Conservation (phyloP, 2,113 vertebrate genomes). For the Fukomys damarensis region DNA sequence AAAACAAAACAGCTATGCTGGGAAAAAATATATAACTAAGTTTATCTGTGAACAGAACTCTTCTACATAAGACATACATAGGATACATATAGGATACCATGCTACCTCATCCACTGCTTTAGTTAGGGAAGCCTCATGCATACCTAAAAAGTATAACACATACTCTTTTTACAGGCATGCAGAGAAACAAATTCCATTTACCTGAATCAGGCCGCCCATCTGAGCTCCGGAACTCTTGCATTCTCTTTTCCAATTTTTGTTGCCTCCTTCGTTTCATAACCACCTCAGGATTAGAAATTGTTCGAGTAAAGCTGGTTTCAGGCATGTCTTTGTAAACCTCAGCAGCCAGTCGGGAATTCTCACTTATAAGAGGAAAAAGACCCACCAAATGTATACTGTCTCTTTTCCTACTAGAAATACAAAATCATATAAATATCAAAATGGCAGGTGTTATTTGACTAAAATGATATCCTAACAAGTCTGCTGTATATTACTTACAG, state of each 20-base stretch:
- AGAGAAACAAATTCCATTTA: slow-evolving; percentile 62
- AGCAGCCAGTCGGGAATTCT: slow-evolving; percentile 95
- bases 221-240: slow-evolving; percentile 97
- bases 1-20: not conserved
- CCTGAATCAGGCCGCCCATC: slow-evolving; percentile 98
- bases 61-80: rapidly evolving
- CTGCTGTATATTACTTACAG: not conserved
- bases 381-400: no score
- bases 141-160: not conserved
- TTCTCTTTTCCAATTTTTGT: slow-evolving; percentile 97
- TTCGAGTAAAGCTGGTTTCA: slow-evolving; percentile 98
- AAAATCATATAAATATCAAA: not conserved
- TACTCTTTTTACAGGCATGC: not conserved
- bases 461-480: rapidly evolving
- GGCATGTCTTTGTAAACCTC: slow-evolving; percentile 99
- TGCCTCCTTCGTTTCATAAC: slow-evolving; percentile 98
- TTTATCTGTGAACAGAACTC: not conserved
- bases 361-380: slow-evolving; percentile 83
- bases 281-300: slow-evolving; percentile 98
- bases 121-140: not conserved
- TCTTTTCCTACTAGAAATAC: not conserved
- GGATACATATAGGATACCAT: not conserved
- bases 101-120: not conserved
- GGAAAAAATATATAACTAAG: rapidly evolving
- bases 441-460: not conserved